These are phyloP conservation scores for Balearica regulorum DNA, from an alignment of 2,797 vertebrate genomes.

Conservation along the genomic window DNA sequence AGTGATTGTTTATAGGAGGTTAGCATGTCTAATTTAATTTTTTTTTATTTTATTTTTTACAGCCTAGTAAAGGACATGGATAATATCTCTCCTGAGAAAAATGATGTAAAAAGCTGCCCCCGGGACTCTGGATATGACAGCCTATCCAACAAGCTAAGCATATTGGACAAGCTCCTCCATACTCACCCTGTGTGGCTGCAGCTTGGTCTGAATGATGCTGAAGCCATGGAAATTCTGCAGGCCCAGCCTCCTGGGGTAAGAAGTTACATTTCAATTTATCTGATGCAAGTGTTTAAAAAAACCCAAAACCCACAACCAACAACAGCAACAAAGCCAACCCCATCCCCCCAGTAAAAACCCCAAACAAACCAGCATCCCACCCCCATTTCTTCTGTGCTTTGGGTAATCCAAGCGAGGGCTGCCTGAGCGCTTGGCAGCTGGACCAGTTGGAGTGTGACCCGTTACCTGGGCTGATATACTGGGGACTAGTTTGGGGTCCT, in stretches of 20 bases:
- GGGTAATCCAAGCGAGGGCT: neutral
- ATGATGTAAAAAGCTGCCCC: slow-evolving; percentile 67
- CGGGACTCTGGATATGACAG: slow-evolving; percentile 90
- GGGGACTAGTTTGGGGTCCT: neutral
- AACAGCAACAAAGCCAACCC: neutral
- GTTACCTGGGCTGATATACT: rapidly evolving
- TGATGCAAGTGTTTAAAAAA: neutral
- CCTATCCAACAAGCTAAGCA: slow-evolving; percentile 85
- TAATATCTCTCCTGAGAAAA: slow-evolving; percentile 76
- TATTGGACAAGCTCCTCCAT: slow-evolving; percentile 88
- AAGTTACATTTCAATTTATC: neutral
- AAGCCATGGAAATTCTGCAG: slow-evolving; percentile 79
- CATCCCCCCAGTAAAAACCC: no score
- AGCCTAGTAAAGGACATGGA: slow-evolving; percentile 85
- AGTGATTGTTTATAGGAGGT: neutral
- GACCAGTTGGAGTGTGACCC: neutral
- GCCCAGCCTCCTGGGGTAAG: slow-evolving; percentile 90
- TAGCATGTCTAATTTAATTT: neutral
- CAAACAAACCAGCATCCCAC: neutral
- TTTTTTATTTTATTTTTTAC: neutral
- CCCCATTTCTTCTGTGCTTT: neutral
- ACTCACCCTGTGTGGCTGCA: slow-evolving; percentile 92
- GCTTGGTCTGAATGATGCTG: slow-evolving; percentile 82
- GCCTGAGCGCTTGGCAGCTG: neutral
- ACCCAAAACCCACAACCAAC: no score